A percentile compares a stretch with the other conserved stretches of the same genome.
These are phyloP conservation scores for Buceros bicornis DNA, from an alignment of 2,797 vertebrate species.

Conservation along the genomic window DNA sequence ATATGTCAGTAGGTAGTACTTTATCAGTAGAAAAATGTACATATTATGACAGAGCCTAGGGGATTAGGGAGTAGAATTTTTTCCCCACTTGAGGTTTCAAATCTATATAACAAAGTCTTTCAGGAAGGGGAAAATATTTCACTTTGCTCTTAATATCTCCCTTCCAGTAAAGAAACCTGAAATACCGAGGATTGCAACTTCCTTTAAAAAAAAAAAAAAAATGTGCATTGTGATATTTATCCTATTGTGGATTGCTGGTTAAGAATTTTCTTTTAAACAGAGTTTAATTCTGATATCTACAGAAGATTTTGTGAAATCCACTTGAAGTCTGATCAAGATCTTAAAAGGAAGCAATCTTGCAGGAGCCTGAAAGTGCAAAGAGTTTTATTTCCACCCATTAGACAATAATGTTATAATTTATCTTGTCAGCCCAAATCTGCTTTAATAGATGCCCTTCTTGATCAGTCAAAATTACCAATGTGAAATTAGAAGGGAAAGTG, in stretches of 20 bases:
- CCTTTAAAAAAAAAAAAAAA: background rate
- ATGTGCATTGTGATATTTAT: background rate
- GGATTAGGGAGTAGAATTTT: background rate
- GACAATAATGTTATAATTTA: background rate
- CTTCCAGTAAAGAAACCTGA: background rate
- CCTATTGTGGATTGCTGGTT: background rate
- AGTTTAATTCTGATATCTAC: background rate
- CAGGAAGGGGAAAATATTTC: background rate
- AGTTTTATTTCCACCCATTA: background rate
- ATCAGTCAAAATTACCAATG: background rate
- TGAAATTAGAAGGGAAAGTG: slow-evolving; percentile 2
- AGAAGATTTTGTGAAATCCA: slow-evolving; percentile 2
- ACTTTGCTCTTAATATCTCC: background rate
- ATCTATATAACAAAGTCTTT: background rate
- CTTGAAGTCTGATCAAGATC: background rate
- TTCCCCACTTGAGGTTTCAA: background rate
- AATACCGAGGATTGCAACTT: background rate
- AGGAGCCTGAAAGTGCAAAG: background rate
- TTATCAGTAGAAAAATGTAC: background rate
- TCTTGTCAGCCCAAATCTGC: background rate
- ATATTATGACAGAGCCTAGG: background rate
- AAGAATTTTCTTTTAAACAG: background rate
- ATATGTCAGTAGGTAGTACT: background rate
- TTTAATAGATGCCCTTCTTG: background rate
- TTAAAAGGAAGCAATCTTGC: background rate